A percentile compares a stretch with the other conserved stretches of the same genome.
Conservation (phyloP, 35 echinoderm and acorn worm species). For the Holothuria glaberrima region DNA sequence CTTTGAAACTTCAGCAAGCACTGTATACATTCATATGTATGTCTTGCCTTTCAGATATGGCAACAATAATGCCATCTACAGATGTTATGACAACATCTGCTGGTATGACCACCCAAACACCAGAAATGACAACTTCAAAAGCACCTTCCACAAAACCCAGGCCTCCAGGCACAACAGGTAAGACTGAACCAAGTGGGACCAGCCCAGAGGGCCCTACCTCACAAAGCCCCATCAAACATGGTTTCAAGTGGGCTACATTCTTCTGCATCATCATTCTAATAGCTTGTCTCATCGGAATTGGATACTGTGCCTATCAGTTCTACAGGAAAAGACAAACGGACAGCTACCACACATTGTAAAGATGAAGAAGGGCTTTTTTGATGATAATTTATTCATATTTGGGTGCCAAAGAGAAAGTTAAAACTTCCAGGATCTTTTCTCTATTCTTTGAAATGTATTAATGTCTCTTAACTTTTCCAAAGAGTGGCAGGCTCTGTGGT, state of each 20-base stretch:
- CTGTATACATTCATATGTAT: no score
- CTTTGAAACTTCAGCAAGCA: no score
- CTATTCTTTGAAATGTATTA: neutral
- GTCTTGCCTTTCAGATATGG: no score
- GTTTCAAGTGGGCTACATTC: slow-evolving; percentile 4
- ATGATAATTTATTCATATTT: no score
- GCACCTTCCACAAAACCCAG: no score
- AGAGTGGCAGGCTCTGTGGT: no score
- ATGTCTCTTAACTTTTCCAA: neutral
- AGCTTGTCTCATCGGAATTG: slow-evolving; percentile 28
- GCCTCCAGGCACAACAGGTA: no score
- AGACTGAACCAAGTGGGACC: neutral
- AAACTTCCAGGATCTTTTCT: neutral
- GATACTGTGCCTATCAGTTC: slow-evolving; percentile 54
- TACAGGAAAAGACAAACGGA: slow-evolving; percentile 47
- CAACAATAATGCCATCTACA: no score
- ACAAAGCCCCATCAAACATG: neutral
- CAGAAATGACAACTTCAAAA: no score
- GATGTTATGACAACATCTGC: no score
- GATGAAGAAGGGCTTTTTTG: neutral
- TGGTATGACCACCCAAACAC: no score
- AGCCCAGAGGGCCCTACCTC: neutral
- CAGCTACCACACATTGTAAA: slow-evolving; percentile 50
- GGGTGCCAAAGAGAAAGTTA: no score
- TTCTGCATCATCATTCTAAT: slow-evolving; percentile 56